phyloP scores from a whole-genome alignment of 1,140 invertebrate species.

The Dolichoris vasculosae region DNA sequence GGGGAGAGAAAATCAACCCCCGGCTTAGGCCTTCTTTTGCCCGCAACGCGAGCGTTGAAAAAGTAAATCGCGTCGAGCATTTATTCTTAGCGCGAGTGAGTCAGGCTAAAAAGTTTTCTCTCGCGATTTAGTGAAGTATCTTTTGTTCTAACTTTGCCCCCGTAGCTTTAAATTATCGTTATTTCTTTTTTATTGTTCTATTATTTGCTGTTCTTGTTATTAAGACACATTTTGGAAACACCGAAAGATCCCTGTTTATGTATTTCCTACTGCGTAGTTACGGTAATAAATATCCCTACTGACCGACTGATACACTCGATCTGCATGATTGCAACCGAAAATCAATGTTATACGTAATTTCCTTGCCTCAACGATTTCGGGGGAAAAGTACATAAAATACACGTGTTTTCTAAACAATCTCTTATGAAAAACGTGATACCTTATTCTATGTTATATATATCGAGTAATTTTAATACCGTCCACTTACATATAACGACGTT shows the following conservation, averaged over 20 bases:
- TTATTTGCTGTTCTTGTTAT: not conserved
- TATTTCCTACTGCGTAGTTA: not conserved
- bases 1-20: conserved; percentile 45
- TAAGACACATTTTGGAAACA: not conserved
- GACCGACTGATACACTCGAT: not conserved
- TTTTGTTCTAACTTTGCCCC: not conserved
- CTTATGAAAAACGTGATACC: too few relatives aligned
- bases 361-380: not conserved
- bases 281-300: not conserved
- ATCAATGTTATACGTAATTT: not conserved
- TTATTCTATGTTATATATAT: too few relatives aligned
- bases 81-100: conserved; percentile 36
- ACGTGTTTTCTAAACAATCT: not conserved
- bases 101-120: conserved; percentile 9
- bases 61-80: conserved; percentile 46
- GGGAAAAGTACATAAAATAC: not conserved
- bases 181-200: not conserved
- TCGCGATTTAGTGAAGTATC: conserved; percentile 5
- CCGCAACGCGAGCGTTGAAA: conserved; percentile 23
- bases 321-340: not conserved
- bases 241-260: not conserved
- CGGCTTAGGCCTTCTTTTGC: not conserved
- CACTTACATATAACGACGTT: not conserved
- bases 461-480: not conserved
- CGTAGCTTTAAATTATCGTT: not conserved